Evolutionary conservation across 2,113 vertebrate species (phyloP).

Genomic region (Amia ocellicauda): DNA sequence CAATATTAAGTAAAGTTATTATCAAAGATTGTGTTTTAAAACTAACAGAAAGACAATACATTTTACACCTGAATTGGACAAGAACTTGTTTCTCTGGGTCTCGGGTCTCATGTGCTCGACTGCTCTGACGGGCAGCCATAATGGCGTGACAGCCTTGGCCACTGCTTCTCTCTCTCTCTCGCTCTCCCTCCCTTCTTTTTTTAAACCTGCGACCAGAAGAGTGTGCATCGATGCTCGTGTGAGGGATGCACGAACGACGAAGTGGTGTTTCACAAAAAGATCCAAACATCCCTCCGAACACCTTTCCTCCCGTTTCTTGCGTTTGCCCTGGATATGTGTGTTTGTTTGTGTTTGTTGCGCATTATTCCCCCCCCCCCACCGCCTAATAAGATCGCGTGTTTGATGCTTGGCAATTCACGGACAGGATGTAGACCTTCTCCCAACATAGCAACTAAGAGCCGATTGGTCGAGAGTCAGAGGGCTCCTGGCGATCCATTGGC

Average conservation of each 20-base stretch:
- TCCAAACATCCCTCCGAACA: slow-evolving; percentile 1
- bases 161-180: not conserved
- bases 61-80: no score
- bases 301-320: not conserved
- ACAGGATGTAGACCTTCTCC: slow-evolving; percentile 36
- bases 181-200: not conserved
- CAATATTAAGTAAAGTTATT: no score
- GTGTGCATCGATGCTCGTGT: not conserved
- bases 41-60: no score
- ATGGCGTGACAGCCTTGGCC: not conserved
- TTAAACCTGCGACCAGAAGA: no score
- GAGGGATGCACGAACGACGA: not conserved
- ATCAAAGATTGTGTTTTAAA: no score
- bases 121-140: not conserved
- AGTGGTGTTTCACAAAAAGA: slow-evolving; percentile 2
- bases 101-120: no score
- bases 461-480: slow-evolving; percentile 42
- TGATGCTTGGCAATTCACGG: slow-evolving; percentile 27
- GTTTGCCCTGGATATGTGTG: slow-evolving; percentile 8
- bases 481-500: slow-evolving; percentile 35
- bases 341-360: slow-evolving; percentile 22
- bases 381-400: slow-evolving; percentile 23
- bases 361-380: not conserved
- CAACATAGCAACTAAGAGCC: slow-evolving; percentile 48
- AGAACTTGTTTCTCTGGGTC: no score